Percentiles rank a stretch among this genome's conserved stretches.
These are phyloP conservation scores for Pemphigus obesinymphae DNA, from an alignment of 1,140 invertebrate species.

Conservation along the genomic window DNA sequence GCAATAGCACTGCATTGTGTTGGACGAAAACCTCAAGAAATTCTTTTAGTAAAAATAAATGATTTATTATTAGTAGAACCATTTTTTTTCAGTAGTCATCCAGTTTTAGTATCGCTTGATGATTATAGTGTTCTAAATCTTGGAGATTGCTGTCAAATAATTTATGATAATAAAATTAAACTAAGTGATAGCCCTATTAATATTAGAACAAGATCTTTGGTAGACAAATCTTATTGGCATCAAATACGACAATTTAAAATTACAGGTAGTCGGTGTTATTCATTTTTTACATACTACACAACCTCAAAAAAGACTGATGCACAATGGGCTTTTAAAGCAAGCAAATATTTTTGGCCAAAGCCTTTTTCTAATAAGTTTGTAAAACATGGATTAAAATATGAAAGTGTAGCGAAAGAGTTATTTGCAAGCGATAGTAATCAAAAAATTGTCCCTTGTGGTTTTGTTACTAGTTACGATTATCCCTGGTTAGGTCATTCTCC, in stretches of 20 bases:
- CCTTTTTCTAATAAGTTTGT: too few relatives aligned
- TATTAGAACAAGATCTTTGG: too few relatives aligned
- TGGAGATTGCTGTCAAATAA: not conserved
- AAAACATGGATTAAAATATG: too few relatives aligned
- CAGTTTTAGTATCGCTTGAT: not conserved
- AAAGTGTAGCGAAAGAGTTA: not conserved
- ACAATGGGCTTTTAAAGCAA: too few relatives aligned
- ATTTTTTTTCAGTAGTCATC: too few relatives aligned
- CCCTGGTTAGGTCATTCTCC: not conserved
- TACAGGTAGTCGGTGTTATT: not conserved
- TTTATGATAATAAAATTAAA: not conserved
- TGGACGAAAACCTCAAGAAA: not conserved
- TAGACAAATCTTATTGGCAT: too few relatives aligned
- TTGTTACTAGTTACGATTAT: not conserved
- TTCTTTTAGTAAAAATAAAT: not conserved
- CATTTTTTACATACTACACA: not conserved
- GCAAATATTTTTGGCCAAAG: too few relatives aligned
- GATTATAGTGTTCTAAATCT: not conserved
- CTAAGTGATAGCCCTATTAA: not conserved
- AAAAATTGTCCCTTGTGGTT: not conserved
- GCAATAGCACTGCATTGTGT: not conserved
- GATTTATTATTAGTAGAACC: not conserved
- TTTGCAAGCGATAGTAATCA: not conserved
- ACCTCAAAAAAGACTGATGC: not conserved
- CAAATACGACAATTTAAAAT: too few relatives aligned